A percentile compares a stretch with the other conserved stretches of the same genome.
Evolutionary conservation across 2,888 invertebrate genomes (phyloP).

Genomic region (Octodonta nipae): DNA sequence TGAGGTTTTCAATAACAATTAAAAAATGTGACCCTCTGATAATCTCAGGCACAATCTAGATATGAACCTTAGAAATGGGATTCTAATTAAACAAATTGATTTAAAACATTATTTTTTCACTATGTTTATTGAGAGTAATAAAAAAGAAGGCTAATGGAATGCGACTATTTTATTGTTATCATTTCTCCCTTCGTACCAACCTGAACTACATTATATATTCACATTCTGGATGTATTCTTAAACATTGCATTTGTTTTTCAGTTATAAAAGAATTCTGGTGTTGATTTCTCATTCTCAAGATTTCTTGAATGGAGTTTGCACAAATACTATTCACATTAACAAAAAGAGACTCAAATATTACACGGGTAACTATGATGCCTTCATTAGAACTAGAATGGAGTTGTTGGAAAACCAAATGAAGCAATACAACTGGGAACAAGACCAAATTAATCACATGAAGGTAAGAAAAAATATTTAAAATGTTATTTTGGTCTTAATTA

Average conservation of each 20-base stretch:
- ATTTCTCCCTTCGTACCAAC: too few relatives aligned
- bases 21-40: too few relatives aligned
- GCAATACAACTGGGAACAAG: slow-evolving; percentile 99
- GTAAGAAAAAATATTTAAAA: slow-evolving; percentile 32
- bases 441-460: slow-evolving; percentile 98
- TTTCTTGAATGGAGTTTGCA: slow-evolving; percentile 94
- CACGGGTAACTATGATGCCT: slow-evolving; percentile 88
- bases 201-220: too few relatives aligned
- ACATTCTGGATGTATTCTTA: background rate
- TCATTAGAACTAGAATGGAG: slow-evolving; percentile 85
- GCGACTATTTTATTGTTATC: too few relatives aligned
- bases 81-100: too few relatives aligned
- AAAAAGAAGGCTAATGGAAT: too few relatives aligned
- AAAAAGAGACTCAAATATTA: slow-evolving; percentile 88
- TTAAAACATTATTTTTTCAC: too few relatives aligned
- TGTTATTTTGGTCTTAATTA: slow-evolving; percentile 1
- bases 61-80: too few relatives aligned
- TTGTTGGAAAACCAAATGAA: slow-evolving; percentile 96
- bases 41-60: too few relatives aligned
- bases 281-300: slow-evolving; percentile 98
- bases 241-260: slow-evolving; percentile 28
- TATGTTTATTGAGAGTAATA: too few relatives aligned
- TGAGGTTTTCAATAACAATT: too few relatives aligned
- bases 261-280: slow-evolving; percentile 90
- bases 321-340: slow-evolving; percentile 91